These are phyloP conservation scores for Teleogryllus oceanicus DNA, from an alignment of 2,888 invertebrate genomes.

Conservation along the genomic window DNA sequence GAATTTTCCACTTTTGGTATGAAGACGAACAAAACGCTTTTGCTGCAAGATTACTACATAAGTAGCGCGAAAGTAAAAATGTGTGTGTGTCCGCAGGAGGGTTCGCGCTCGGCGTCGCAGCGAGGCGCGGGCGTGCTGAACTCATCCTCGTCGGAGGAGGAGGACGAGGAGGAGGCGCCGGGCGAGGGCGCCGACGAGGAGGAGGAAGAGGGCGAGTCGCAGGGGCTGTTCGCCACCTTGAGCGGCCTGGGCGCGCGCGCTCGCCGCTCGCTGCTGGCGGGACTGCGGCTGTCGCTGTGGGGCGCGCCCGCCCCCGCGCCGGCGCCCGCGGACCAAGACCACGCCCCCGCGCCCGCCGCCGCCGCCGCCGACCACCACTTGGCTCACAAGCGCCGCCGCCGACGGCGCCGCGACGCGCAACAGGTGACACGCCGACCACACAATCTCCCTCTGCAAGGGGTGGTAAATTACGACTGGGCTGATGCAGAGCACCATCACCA, in stretches of 20 bases:
- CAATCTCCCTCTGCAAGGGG: not conserved
- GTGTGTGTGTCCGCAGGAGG: not conserved
- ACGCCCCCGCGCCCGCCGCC: not conserved
- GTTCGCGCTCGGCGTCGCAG: not conserved
- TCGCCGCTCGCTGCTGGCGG: not conserved
- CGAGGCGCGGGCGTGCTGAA: not conserved
- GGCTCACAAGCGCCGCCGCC: not conserved
- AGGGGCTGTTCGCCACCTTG: not conserved
- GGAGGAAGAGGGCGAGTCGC: constrained; percentile 29
- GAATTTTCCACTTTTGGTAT: too few relatives aligned
- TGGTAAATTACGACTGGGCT: too few relatives aligned
- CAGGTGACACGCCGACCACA: not conserved
- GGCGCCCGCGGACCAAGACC: not conserved
- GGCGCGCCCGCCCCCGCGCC: constrained; percentile 1
- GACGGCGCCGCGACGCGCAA: not conserved
- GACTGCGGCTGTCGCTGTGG: not conserved
- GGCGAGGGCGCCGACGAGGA: constrained; percentile 23
- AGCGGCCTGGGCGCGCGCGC: not conserved
- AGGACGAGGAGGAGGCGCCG: not conserved
- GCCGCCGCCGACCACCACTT: not conserved
- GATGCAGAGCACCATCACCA: too few relatives aligned
- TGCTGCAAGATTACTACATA: too few relatives aligned
- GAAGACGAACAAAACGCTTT: too few relatives aligned
- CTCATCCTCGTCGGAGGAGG: not conserved
- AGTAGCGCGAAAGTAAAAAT: not conserved